A percentile compares a stretch with the other conserved stretches of the same genome.
Evolutionary conservation across 2,113 vertebrate genomes (phyloP).

Genomic region (Takifugu flavidus): DNA sequence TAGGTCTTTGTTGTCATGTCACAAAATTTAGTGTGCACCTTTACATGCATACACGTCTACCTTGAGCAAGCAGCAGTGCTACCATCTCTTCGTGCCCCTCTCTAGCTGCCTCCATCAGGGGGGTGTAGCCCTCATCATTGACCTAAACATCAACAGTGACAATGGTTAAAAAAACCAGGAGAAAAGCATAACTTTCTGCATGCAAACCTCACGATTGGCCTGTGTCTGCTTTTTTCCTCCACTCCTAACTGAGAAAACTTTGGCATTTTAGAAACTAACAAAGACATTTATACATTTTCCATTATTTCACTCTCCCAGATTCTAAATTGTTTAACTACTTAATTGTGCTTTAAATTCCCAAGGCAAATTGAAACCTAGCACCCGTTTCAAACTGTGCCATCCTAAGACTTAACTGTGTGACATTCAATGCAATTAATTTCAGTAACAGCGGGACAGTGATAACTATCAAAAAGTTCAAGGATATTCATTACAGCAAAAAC

Average conservation of each 20-base stretch:
- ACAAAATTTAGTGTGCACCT: neutral
- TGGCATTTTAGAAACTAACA: neutral
- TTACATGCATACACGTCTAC: constrained; percentile 58
- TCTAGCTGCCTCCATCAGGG: constrained; percentile 96
- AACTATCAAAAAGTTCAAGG: no score
- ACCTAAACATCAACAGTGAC: constrained; percentile 67
- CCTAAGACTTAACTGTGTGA: neutral
- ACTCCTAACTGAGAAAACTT: neutral
- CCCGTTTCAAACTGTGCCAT: no score
- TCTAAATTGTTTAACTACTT: no score
- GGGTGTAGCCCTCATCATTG: constrained; percentile 98
- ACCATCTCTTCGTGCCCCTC: constrained; percentile 99
- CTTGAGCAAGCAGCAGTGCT: constrained; percentile 95
- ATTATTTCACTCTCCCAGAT: no score
- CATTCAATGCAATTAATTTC: neutral
- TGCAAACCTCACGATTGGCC: neutral
- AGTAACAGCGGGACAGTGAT: no score
- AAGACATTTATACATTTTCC: neutral
- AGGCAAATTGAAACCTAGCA: no score
- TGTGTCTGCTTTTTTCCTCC: neutral
- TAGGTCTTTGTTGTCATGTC: neutral
- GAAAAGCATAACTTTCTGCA: constrained; percentile 7
- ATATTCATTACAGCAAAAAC: neutral
- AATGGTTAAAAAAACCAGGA: constrained; percentile 6
- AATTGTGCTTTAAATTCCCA: no score